Percentiles rank a stretch among this genome's conserved stretches.
Evolutionary conservation across 2,888 invertebrate species (phyloP).

Genomic region (Hypselothyrea guttata): DNA sequence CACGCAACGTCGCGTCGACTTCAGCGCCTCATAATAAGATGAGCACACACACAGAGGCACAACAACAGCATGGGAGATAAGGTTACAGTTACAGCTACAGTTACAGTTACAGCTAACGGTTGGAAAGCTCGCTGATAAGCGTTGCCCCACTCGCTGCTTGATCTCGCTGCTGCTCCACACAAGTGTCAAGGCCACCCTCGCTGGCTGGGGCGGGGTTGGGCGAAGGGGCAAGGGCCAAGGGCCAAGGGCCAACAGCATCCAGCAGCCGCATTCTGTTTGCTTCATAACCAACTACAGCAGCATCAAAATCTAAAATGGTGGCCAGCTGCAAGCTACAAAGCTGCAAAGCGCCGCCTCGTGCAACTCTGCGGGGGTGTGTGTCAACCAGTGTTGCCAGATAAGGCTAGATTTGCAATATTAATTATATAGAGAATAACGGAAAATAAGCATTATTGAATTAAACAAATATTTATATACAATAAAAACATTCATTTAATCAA

Average conservation of each 20-base stretch:
- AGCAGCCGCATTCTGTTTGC: slow-evolving; percentile 69
- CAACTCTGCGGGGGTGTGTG: slow-evolving; percentile 23
- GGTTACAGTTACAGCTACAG: slow-evolving; percentile 34
- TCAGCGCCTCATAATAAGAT: slow-evolving; percentile 15
- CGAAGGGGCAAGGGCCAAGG: too few species aligned
- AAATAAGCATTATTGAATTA: too few species aligned
- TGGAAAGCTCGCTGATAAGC: slow-evolving; percentile 31
- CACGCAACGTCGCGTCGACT: slow-evolving; percentile 5
- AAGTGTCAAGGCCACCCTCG: slow-evolving; percentile 51
- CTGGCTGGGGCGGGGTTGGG: too few species aligned
- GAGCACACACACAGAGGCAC: slow-evolving; percentile 20
- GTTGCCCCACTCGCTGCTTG: slow-evolving; percentile 14
- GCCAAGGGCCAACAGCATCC: slow-evolving; percentile 40
- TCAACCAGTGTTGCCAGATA: too few species aligned
- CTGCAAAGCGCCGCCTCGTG: slow-evolving; percentile 55
- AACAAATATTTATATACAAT: too few species aligned
- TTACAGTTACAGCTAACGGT: slow-evolving; percentile 30
- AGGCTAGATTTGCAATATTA: too few species aligned
- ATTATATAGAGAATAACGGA: too few species aligned
- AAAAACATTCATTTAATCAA: too few species aligned
- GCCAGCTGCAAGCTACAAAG: slow-evolving; percentile 68
- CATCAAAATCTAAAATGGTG: slow-evolving; percentile 70
- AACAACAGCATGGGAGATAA: slow-evolving; percentile 19
- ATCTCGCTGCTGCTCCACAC: slow-evolving; percentile 23
- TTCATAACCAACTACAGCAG: slow-evolving; percentile 74